Evolutionary conservation across 2,113 vertebrate genomes (phyloP).

Genomic region (Saccopteryx leptura): DNA sequence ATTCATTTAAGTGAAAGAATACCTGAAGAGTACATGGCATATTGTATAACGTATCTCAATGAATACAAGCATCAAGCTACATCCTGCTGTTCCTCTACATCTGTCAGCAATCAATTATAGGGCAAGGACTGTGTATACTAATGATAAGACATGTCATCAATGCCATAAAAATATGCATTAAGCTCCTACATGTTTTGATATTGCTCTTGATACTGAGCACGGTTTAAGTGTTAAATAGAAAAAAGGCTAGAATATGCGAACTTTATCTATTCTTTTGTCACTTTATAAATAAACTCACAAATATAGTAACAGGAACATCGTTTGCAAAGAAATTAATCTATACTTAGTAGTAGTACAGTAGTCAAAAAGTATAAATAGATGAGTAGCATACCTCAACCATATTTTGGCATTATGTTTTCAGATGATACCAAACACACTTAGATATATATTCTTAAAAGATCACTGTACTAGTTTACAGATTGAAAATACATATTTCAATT

Average conservation of each 20-base stretch:
- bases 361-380: background rate
- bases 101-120: background rate
- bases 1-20: background rate
- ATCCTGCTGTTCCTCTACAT: background rate
- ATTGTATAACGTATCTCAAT: background rate
- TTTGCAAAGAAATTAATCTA: slow-evolving; percentile 56
- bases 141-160: background rate
- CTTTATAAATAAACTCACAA: slow-evolving; percentile 4
- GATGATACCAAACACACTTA: background rate
- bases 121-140: background rate
- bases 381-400: background rate
- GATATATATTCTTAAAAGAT: background rate
- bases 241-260: background rate
- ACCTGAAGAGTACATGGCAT: too few relatives aligned
- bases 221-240: background rate
- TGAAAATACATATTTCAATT: background rate
- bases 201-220: background rate
- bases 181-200: background rate
- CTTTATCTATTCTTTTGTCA: background rate
- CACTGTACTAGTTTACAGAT: background rate
- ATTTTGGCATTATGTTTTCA: slow-evolving; percentile 9
- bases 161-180: background rate
- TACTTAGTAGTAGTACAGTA: background rate
- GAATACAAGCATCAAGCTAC: background rate
- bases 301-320: background rate